phyloP scores from a whole-genome alignment of 1,140 invertebrate species.

The Marisa cornuarietis region DNA sequence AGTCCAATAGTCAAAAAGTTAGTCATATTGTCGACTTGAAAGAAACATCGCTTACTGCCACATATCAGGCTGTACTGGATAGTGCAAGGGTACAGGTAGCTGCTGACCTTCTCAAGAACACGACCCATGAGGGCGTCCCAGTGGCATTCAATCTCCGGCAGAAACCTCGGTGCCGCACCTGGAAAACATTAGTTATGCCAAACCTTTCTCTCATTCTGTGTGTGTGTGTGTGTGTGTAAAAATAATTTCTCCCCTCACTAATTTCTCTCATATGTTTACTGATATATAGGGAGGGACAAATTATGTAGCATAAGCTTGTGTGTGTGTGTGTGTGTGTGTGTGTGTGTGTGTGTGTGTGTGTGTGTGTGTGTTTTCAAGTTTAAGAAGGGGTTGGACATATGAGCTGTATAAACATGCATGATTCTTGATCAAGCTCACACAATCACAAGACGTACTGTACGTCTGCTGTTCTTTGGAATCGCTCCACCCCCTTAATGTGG shows the following conservation, averaged over 20 bases:
- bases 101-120: slow-evolving; percentile 61
- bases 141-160: slow-evolving; percentile 35
- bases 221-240: not conserved
- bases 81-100: slow-evolving; percentile 94
- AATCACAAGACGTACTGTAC: no score
- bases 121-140: slow-evolving; percentile 44
- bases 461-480: not conserved
- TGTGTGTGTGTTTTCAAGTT: no score
- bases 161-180: not conserved
- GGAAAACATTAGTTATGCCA: not conserved
- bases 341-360: no score
- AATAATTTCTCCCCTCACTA: not conserved
- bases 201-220: no score
- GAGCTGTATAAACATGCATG: no score
- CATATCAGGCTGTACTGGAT: slow-evolving; percentile 97
- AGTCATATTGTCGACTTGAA: no score
- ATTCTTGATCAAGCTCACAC: no score
- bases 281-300: no score
- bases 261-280: not conserved
- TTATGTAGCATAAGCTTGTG: no score
- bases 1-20: no score
- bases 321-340: no score
- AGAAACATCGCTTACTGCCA: slow-evolving; percentile 55
- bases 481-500: not conserved
- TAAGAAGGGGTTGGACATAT: no score